Evolutionary conservation across 2,888 invertebrate species (phyloP).

Genomic region (Synanthedon vespiformis): DNA sequence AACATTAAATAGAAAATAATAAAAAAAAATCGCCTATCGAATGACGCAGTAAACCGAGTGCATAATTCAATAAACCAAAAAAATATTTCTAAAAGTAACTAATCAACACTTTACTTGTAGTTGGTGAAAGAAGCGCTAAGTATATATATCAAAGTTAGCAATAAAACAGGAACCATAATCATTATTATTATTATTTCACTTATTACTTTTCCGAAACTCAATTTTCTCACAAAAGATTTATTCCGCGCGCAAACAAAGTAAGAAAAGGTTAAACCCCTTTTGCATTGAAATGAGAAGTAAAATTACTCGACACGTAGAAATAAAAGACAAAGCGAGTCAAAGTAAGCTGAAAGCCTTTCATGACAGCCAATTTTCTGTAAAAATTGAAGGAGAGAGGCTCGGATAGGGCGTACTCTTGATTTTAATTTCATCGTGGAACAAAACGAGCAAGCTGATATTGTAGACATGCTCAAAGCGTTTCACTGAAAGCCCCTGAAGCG

Average conservation of each 20-base stretch:
- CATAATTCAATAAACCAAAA: too few relatives aligned
- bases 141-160: too few relatives aligned
- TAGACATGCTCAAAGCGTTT: slow-evolving; percentile 16
- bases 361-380: slow-evolving; percentile 20
- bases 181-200: too few relatives aligned
- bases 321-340: slow-evolving; percentile 4
- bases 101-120: too few relatives aligned
- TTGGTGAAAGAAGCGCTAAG: too few relatives aligned
- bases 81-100: too few relatives aligned
- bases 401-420: slow-evolving; percentile 10
- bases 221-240: not conserved
- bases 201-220: not conserved
- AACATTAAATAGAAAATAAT: too few relatives aligned
- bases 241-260: too few relatives aligned
- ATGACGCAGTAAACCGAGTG: too few relatives aligned
- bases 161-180: too few relatives aligned
- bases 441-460: slow-evolving; percentile 18
- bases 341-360: slow-evolving; percentile 13
- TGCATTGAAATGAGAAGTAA: slow-evolving; percentile 5
- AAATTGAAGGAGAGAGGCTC: slow-evolving; percentile 17
- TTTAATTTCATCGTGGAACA: slow-evolving; percentile 31
- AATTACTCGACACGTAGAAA: slow-evolving; percentile 5
- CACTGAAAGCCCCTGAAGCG: slow-evolving; percentile 5
- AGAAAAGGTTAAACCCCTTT: not conserved
- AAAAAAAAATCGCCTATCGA: too few relatives aligned